phyloP scores from a whole-genome alignment of 2,888 invertebrate genomes.

The Eupithecia subumbrata region DNA sequence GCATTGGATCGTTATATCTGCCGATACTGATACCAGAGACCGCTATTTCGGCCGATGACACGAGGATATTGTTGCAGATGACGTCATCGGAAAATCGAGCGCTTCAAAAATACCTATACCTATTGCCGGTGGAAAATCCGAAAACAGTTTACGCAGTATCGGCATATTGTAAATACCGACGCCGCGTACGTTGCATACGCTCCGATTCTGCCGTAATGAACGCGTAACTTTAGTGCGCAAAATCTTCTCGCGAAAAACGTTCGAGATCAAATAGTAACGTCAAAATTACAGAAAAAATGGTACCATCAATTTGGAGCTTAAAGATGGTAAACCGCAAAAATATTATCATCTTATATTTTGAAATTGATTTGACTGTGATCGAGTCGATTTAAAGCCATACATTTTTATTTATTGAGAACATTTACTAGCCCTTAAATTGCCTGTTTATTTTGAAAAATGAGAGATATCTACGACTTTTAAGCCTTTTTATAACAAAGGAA shows the following conservation, averaged over 20 bases:
- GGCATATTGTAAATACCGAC: too few relatives aligned
- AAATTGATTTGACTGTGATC: slow-evolving; percentile 67
- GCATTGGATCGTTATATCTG: too few relatives aligned
- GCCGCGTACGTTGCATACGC: too few relatives aligned
- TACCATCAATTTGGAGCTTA: slow-evolving; percentile 69
- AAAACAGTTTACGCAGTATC: too few relatives aligned
- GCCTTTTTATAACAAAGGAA: too few relatives aligned
- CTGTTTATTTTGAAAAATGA: slow-evolving; percentile 1
- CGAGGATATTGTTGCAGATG: too few relatives aligned
- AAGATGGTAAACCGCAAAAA: slow-evolving; percentile 68
- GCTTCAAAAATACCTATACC: too few relatives aligned
- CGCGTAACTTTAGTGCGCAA: not conserved
- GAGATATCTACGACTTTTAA: not conserved
- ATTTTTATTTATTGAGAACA: slow-evolving; percentile 64
- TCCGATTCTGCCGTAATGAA: too few relatives aligned
- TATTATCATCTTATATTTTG: slow-evolving; percentile 63
- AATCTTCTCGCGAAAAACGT: not conserved
- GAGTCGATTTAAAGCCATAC: slow-evolving; percentile 58
- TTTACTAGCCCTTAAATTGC: slow-evolving; percentile 46
- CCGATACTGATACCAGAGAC: too few relatives aligned
- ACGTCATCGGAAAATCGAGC: too few relatives aligned
- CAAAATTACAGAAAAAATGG: slow-evolving; percentile 52
- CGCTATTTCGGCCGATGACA: too few relatives aligned
- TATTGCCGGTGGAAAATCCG: too few relatives aligned
- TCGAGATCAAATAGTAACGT: slow-evolving; percentile 48